These are phyloP conservation scores for Anthopleura sola DNA, from an alignment of 64 coral and sea anemone genomes.

Conservation along the genomic window DNA sequence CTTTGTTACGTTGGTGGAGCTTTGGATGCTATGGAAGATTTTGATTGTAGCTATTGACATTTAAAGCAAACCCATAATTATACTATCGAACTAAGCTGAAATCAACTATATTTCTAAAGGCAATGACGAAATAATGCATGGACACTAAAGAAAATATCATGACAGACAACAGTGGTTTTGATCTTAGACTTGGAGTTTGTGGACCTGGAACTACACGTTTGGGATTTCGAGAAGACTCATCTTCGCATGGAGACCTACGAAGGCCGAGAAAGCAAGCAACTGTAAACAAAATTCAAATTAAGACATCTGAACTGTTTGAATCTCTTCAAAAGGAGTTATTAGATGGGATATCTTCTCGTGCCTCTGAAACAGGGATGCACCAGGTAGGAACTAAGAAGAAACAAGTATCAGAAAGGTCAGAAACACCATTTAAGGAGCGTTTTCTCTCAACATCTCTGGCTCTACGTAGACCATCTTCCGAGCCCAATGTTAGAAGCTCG, in stretches of 20 bases:
- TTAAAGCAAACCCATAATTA: no score
- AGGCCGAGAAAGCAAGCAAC: background rate
- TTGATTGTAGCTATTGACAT: no score
- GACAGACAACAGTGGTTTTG: no score
- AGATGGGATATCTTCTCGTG: background rate
- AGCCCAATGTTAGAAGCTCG: background rate
- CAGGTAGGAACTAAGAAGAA: background rate
- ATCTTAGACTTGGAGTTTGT: background rate
- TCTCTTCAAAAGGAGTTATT: background rate
- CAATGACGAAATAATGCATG: no score
- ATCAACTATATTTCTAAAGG: no score
- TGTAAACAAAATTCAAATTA: background rate
- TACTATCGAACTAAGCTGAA: no score
- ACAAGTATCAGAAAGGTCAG: background rate
- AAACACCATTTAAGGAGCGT: background rate
- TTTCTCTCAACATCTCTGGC: background rate
- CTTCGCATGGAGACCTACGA: background rate
- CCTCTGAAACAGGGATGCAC: background rate
- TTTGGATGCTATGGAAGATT: no score
- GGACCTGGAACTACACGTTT: background rate
- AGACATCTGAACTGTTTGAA: background rate
- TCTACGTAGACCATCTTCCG: background rate
- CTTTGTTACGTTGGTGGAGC: no score
- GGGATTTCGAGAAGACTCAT: background rate
- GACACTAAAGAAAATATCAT: no score